Evolutionary conservation across 2,113 vertebrate species (phyloP).

Genomic region (Colinus virginianus): DNA sequence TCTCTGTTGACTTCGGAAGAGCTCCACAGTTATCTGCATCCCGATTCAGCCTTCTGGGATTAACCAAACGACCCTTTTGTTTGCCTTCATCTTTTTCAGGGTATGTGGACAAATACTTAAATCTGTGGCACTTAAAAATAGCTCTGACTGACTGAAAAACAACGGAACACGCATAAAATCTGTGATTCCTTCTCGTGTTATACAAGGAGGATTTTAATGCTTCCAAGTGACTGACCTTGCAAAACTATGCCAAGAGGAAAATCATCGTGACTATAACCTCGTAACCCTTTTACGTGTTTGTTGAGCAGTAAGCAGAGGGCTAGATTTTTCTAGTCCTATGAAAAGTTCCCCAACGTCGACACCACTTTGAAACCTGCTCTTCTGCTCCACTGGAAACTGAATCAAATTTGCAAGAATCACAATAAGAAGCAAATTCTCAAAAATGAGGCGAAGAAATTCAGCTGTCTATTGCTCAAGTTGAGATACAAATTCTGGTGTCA

Average conservation of each 20-base stretch:
- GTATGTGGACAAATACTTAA: background rate
- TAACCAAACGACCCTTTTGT: constrained; percentile 15
- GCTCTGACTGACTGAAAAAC: background rate
- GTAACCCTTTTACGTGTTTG: background rate
- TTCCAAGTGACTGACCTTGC: background rate
- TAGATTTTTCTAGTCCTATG: background rate
- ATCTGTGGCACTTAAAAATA: constrained; percentile 28
- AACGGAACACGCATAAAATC: rapidly evolving
- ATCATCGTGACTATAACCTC: rapidly evolving
- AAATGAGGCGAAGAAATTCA: background rate
- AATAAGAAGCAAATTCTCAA: background rate
- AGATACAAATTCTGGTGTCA: background rate
- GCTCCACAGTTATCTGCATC: background rate
- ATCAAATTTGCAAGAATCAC: background rate
- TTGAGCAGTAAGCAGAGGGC: background rate
- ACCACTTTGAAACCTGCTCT: background rate
- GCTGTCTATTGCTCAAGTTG: background rate
- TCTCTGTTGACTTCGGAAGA: background rate
- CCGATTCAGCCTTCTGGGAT: background rate
- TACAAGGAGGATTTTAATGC: background rate
- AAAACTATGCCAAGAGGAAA: background rate
- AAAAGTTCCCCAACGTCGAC: background rate
- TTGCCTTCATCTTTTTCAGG: background rate
- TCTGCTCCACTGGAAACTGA: background rate
- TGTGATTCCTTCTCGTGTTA: background rate